These are phyloP conservation scores for Acanthosepion pharaonis DNA, from an alignment of 2,888 invertebrate genomes.

Conservation along the genomic window DNA sequence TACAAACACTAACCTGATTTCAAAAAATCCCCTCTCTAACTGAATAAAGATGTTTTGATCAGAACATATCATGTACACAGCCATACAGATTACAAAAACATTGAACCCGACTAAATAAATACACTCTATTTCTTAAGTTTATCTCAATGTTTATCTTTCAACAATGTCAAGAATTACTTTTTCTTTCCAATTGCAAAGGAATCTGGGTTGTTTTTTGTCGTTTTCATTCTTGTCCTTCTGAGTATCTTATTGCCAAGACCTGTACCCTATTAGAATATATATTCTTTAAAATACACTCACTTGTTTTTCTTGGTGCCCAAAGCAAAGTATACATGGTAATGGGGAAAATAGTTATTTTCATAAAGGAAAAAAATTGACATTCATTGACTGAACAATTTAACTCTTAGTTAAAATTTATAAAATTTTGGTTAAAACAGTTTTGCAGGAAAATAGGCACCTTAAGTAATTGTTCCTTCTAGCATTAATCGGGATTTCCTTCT, in stretches of 20 bases:
- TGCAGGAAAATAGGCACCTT: no score
- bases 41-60: not conserved
- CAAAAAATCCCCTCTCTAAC: not conserved
- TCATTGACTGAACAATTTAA: no score
- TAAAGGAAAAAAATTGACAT: no score
- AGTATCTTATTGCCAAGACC: not conserved
- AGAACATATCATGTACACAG: not conserved
- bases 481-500: no score
- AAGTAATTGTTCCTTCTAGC: no score
- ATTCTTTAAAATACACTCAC: not conserved
- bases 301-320: no score
- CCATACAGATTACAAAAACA: not conserved
- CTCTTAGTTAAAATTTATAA: no score
- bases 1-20: slow-evolving; percentile 12
- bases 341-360: no score
- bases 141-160: not conserved
- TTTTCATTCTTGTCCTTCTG: not conserved
- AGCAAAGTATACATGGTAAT: no score
- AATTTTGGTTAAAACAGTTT: no score
- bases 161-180: not conserved
- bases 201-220: not conserved
- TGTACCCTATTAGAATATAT: not conserved
- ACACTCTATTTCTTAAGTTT: not conserved
- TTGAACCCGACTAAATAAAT: not conserved
- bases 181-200: not conserved